Conservation (phyloP, 1,140 invertebrate species). For the Drosophila nigrodunni region DNA sequence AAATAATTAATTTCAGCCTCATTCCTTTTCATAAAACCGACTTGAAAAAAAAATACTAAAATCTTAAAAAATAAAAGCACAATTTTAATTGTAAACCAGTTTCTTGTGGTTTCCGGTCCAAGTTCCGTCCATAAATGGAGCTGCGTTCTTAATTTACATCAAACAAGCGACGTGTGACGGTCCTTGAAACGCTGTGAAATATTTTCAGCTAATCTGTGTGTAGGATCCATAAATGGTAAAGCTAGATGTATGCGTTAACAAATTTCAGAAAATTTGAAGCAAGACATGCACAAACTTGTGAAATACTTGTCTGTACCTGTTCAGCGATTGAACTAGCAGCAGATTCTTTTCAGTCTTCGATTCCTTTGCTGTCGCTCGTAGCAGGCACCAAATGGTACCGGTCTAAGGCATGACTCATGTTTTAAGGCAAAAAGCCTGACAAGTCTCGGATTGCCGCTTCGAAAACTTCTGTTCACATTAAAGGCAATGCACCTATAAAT, state of each 20-base stretch:
- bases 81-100: slow-evolving; percentile 77
- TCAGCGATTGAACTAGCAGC: slow-evolving; percentile 35
- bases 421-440: neutral
- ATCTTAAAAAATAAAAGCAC: slow-evolving; percentile 59
- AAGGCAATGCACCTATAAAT: slow-evolving; percentile 35
- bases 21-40: slow-evolving; percentile 57
- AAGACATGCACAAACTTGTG: slow-evolving; percentile 65
- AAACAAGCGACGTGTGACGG: slow-evolving; percentile 55
- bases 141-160: slow-evolving; percentile 69
- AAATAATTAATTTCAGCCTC: slow-evolving; percentile 78
- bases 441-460: slow-evolving; percentile 10
- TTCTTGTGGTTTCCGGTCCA: slow-evolving; percentile 51
- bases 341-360: slow-evolving; percentile 21
- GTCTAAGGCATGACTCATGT: slow-evolving; percentile 54
- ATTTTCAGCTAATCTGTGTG: slow-evolving; percentile 60
- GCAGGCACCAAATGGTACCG: slow-evolving; percentile 43
- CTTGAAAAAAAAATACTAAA: slow-evolving; percentile 15
- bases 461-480: neutral
- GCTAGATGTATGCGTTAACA: too few relatives aligned
- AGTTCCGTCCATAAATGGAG: slow-evolving; percentile 68
- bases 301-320: slow-evolving; percentile 55
- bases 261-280: too few relatives aligned
- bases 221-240: too few relatives aligned
- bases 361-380: slow-evolving; percentile 7
- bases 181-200: slow-evolving; percentile 69